Conservation (phyloP, 2,888 invertebrate genomes). For the Pocota personata region DNA sequence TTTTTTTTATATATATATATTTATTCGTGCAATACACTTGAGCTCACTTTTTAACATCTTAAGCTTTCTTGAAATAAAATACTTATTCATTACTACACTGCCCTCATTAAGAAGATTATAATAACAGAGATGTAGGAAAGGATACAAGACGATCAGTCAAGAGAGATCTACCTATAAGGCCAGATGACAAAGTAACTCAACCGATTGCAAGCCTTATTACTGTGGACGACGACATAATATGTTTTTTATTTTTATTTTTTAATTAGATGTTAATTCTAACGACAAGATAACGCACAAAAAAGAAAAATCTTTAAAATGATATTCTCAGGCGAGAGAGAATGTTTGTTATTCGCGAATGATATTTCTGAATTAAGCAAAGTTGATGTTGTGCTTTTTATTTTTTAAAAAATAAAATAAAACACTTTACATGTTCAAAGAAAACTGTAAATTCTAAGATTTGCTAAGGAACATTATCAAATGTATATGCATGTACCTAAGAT, state of each 20-base stretch:
- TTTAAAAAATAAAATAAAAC: conserved; percentile 13
- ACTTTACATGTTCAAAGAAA: conserved; percentile 21
- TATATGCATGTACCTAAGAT: conserved; percentile 69
- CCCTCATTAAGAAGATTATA: too few species aligned
- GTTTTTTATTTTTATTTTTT: neutral
- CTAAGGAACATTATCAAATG: conserved; percentile 50
- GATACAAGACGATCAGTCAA: too few species aligned
- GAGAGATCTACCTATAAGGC: too few species aligned
- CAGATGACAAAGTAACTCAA: too few species aligned
- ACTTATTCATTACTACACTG: too few species aligned
- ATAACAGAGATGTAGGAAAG: too few species aligned
- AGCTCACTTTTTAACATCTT: neutral
- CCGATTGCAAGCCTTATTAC: neutral
- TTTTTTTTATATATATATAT: too few species aligned
- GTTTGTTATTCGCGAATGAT: conserved; percentile 22
- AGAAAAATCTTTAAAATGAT: conserved; percentile 47
- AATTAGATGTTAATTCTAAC: neutral
- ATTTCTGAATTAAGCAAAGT: conserved; percentile 26
- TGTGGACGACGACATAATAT: neutral
- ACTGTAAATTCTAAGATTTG: conserved; percentile 54
- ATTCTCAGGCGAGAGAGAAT: neutral
- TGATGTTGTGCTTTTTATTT: conserved; percentile 15
- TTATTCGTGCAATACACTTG: neutral
- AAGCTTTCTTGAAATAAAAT: neutral
- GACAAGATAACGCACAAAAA: conserved; percentile 7